Percentiles rank a stretch among this genome's conserved stretches.
Conservation (phyloP, 2,888 invertebrate genomes). For the Caradrina clavipalpis region DNA sequence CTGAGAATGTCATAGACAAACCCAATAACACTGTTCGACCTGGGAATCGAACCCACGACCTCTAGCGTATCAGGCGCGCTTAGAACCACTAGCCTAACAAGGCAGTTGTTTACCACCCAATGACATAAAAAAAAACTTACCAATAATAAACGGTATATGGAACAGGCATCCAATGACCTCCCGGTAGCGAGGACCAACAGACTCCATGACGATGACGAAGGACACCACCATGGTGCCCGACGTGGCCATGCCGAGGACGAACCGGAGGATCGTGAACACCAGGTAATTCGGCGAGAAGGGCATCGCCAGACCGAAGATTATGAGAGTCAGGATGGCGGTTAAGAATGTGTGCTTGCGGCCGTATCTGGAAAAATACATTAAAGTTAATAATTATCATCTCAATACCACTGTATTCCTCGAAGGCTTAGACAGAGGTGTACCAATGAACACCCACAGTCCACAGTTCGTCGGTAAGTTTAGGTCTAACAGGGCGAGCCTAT, state of each 20-base stretch:
- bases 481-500: too few relatives aligned
- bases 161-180: constrained; percentile 91
- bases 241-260: constrained; percentile 93
- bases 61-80: too few relatives aligned
- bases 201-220: constrained; percentile 93
- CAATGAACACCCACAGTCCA: too few relatives aligned
- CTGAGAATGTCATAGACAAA: too few relatives aligned
- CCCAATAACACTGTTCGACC: too few relatives aligned
- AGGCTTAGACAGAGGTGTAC: too few relatives aligned
- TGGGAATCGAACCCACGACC: too few relatives aligned
- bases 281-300: constrained; percentile 92
- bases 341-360: constrained; percentile 94
- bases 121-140: constrained; percentile 52
- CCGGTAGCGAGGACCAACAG: constrained; percentile 90
- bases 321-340: constrained; percentile 92
- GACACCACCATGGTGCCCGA: constrained; percentile 96
- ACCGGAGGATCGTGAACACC: constrained; percentile 92
- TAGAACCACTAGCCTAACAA: too few relatives aligned
- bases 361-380: constrained; percentile 91
- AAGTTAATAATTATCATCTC: too few relatives aligned
- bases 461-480: too few relatives aligned
- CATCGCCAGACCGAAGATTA: constrained; percentile 92
- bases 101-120: too few relatives aligned
- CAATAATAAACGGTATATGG: constrained; percentile 93
- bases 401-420: too few relatives aligned